Evolutionary conservation across 1,140 invertebrate genomes (phyloP), one percentile per base, ranked within the genome.

Genomic region (Leucophenga varia): DNA sequence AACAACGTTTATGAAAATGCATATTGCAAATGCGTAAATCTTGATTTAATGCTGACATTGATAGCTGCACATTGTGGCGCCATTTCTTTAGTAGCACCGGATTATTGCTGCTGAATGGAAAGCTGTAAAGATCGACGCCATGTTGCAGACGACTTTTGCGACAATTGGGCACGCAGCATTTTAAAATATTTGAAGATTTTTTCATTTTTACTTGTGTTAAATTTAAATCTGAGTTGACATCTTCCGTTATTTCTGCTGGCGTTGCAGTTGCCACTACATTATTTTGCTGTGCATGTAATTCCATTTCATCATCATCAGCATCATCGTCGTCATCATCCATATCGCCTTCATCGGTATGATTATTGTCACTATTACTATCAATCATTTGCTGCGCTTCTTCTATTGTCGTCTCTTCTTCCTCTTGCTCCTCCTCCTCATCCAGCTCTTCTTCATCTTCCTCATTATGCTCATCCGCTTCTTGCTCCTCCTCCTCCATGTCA

Each of bases 1-100:
- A 55, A 42, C 69, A 69, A 2, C 64, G 64, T 12, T 65, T 55
- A 35, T 72, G 69, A 14, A 72, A 72, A 41, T 72, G 69, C 0
- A 52, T 36, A 19, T 59, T 69, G 48, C 69, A 72, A 1, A 71
- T 50, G 9, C 10, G 45, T 30, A 38, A 31, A 21, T 39, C 30
- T 25, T 12, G 16, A 18, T 16, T 45, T 39, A n/a, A 31, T 17
- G 9, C 3, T 7, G 3, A 21, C 14, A n/a, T 36, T 43, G 41
- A 19, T 19, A 47, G 25, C 6, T 48, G 55, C 1, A 72, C 47
- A 38, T 72, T 72, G 25, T 70, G 61, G 2, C 57, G 56, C 69
- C 69, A 72, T 44, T 72, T 72, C 0, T 44, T 50, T 20, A 54
- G 50, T 9, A 69, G 65, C 36, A 67, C 57, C 18, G 55, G 50